phyloP scores from a whole-genome alignment of 2,888 invertebrate genomes.

The Apamea monoglypha region DNA sequence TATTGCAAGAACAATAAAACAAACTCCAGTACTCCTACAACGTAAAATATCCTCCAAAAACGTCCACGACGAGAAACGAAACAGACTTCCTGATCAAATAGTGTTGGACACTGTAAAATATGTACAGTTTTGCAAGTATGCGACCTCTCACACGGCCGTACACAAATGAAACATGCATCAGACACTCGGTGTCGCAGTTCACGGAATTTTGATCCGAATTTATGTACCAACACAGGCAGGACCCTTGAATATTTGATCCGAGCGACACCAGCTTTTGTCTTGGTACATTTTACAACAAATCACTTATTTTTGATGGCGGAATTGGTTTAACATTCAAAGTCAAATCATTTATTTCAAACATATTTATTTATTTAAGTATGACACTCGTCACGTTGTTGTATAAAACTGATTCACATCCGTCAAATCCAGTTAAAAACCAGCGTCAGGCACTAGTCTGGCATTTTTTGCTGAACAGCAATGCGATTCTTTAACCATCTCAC shows the following conservation, averaged over 20 bases:
- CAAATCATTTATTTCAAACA: no score
- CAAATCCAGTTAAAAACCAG: no score
- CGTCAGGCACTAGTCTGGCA: no score
- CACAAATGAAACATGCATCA: constrained; percentile 62
- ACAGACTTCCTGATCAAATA: constrained; percentile 30
- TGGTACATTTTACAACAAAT: constrained; percentile 63
- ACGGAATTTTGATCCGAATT: constrained; percentile 66
- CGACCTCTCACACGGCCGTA: constrained; percentile 14
- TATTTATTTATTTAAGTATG: no score
- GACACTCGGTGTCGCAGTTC: constrained; percentile 53
- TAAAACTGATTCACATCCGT: no score
- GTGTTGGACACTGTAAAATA: constrained; percentile 46
- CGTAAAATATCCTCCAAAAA: constrained; percentile 1
- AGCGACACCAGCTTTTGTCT: constrained; percentile 55
- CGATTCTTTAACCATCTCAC: no score
- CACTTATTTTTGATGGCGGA: constrained; percentile 20
- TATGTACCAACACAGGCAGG: constrained; percentile 52
- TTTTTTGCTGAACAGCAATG: no score
- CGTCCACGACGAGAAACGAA: background rate
- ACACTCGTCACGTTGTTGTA: no score
- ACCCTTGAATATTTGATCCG: constrained; percentile 62
- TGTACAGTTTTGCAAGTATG: constrained; percentile 26
- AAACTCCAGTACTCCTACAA: background rate
- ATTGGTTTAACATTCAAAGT: constrained; percentile 5
- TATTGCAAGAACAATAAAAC: constrained; percentile 23